Evolutionary conservation across 2,797 vertebrate genomes (phyloP), one percentile per base, ranked within the genome.

Genomic region (Enteromius radiatus): DNA sequence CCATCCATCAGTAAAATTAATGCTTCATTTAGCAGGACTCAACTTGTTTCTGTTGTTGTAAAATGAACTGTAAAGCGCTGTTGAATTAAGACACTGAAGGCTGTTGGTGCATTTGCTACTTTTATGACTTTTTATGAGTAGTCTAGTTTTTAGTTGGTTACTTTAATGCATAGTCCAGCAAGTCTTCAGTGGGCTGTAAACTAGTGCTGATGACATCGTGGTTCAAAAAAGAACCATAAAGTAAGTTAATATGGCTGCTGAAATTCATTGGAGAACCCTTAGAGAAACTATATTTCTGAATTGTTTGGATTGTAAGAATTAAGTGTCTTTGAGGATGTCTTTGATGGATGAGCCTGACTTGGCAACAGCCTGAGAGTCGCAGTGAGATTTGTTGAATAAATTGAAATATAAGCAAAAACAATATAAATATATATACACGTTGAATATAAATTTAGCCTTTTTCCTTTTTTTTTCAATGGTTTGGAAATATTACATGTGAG

Each of bases 31-130:
- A 9, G 52, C 19, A n/a, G 15, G 47, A 38, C 26, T 41, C 4
- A 21, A 69, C 33, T 19, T 79, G 47, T 41, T 28, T 79, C 2
- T 49, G 15, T 76, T 19, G 36, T 33, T 77, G 64, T 54, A n/a
- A 17, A 52, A 54, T 68, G 14, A 67, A 38, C 64, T 43, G 52
- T 47, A n/a, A 36, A 47, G 36, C 28, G 23, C 4, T 45, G 67
- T 7, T 31, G 23, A 33, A 63, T 71, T 47, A 33, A 23, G 38
- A 61, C 69, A 47, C 26, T 1, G 26, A 45, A 61, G 52, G 33
- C 38, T 45, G 8, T 41, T 69, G 65, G 19, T 14, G 21, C 12
- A 15, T 21, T 21, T 79, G 23, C 14, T 31, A 26, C n/a, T 69
- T 47, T 7, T 31, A 21, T 41, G 15, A 31, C 43, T 23, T 59